These are phyloP conservation scores for Furnarius figulus DNA, from an alignment of 2,113 vertebrate species.

Conservation along the genomic window DNA sequence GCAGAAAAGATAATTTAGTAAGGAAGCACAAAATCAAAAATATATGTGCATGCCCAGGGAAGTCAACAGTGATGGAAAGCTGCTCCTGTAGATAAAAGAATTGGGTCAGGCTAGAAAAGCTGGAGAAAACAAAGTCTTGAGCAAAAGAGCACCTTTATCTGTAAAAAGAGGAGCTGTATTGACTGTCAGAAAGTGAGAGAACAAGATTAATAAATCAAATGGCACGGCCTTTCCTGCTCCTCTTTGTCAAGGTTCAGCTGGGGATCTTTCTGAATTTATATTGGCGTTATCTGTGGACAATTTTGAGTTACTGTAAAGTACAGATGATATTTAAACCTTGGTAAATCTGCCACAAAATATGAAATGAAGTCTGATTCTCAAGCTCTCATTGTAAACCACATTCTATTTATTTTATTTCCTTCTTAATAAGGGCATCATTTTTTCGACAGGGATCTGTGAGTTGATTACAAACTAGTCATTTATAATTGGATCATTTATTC, in stretches of 20 bases:
- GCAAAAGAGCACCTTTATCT: background rate
- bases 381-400: background rate
- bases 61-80: background rate
- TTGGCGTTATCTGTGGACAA: background rate
- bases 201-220: background rate
- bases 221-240: background rate
- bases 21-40: background rate
- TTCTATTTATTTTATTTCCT: background rate
- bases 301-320: background rate
- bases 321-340: background rate
- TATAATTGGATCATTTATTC: background rate
- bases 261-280: background rate
- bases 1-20: background rate
- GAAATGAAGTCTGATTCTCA: background rate
- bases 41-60: fast-evolving
- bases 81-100: background rate
- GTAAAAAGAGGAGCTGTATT: background rate
- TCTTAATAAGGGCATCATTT: background rate
- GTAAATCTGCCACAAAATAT: background rate
- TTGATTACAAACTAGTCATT: background rate
- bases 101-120: background rate
- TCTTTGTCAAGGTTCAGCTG: background rate
- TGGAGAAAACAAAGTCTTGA: background rate
- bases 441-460: background rate
- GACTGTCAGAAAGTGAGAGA: background rate